phyloP scores from a whole-genome alignment of 2,888 invertebrate species.

The Oscheius onirici region DNA sequence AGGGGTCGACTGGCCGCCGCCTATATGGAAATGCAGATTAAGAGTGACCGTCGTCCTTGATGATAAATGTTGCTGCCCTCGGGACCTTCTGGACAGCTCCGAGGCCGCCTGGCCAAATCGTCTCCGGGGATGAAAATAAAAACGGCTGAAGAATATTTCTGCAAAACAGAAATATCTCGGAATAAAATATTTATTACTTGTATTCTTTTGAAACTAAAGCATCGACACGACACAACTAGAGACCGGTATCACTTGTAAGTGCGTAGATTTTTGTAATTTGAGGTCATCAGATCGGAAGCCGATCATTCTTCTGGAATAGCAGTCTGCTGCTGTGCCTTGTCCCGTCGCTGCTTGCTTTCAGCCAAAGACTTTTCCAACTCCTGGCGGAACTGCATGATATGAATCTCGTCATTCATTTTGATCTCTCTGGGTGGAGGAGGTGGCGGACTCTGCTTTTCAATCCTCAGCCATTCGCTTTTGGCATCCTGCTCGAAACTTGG shows the following conservation, averaged over 20 bases:
- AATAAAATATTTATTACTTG: constrained; percentile 3
- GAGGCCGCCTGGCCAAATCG: neutral
- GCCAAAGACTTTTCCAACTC: constrained; percentile 16
- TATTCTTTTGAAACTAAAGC: constrained; percentile 10
- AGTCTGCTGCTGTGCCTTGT: constrained; percentile 2
- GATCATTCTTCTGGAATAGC: constrained; percentile 18
- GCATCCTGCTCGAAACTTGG: constrained; percentile 24
- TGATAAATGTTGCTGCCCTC: constrained; percentile 30
- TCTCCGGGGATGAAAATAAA: neutral
- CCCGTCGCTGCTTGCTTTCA: constrained; percentile 19
- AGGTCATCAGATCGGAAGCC: neutral
- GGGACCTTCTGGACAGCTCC: constrained; percentile 12
- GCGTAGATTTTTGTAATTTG: neutral
- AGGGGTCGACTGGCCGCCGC: constrained; percentile 4
- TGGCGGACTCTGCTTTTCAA: constrained; percentile 5
- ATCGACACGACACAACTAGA: constrained; percentile 14
- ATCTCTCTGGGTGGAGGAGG: neutral
- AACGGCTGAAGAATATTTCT: neutral
- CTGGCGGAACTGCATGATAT: constrained; percentile 10
- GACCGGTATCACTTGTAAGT: constrained; percentile 11
- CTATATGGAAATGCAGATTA: constrained; percentile 35
- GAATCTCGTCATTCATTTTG: neutral
- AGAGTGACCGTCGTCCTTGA: constrained; percentile 29
- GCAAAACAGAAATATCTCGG: no score
- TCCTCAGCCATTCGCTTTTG: constrained; percentile 28